Evolutionary conservation across 2,888 invertebrate species (phyloP).

Genomic region (Apoda limacodes): DNA sequence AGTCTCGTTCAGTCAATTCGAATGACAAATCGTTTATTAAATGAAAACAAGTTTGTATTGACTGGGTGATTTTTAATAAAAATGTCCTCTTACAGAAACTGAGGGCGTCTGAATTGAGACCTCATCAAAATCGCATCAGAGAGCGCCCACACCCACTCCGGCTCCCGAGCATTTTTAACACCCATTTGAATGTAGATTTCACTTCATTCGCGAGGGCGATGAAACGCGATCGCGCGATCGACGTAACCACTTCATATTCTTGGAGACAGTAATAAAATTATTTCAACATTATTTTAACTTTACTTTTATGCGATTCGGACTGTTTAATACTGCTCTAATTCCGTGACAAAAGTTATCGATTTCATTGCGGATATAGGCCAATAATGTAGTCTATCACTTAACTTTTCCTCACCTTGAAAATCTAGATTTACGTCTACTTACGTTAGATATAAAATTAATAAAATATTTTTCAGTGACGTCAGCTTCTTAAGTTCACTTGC

Average conservation of each 20-base stretch:
- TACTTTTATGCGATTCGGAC: background rate
- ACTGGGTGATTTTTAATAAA: conserved; percentile 43
- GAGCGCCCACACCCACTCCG: conserved; percentile 36
- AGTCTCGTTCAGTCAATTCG: conserved; percentile 32
- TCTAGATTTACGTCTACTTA: no score
- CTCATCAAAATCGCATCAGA: conserved; percentile 60
- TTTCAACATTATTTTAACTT: background rate
- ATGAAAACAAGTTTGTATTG: conserved; percentile 31
- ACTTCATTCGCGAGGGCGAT: conserved; percentile 10
- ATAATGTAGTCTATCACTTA: no score
- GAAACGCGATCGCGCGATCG: background rate
- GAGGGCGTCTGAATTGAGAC: conserved; percentile 25
- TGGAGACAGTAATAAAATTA: background rate
- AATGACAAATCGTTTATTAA: conserved; percentile 39
- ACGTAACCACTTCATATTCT: background rate
- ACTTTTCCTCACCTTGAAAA: no score
- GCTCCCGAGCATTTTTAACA: conserved; percentile 47
- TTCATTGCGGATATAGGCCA: no score
- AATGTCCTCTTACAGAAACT: conserved; percentile 30
- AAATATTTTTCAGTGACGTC: no score
- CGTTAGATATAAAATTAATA: no score
- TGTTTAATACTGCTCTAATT: background rate
- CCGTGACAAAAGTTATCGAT: no score
- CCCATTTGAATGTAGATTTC: conserved; percentile 51
- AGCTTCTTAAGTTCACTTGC: no score